Evolutionary conservation across 2,113 vertebrate species (phyloP).

Genomic region (Nibea coibor): DNA sequence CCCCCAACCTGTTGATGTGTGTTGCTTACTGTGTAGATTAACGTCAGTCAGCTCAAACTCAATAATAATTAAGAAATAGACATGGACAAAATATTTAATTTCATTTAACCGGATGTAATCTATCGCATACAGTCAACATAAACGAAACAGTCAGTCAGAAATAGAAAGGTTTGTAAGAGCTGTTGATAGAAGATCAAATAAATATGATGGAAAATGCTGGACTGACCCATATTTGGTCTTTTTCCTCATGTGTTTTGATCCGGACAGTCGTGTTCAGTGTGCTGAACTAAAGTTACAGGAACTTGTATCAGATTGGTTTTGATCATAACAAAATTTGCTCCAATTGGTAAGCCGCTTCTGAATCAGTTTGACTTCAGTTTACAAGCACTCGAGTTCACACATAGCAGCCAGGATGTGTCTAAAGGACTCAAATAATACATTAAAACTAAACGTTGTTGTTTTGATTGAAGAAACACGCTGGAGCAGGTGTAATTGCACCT

Average conservation of each 20-base stretch:
- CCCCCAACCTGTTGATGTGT: no score
- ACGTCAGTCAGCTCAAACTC: neutral
- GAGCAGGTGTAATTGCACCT: no score
- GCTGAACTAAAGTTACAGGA: no score
- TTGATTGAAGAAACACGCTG: neutral
- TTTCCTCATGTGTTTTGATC: no score
- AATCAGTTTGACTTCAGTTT: neutral
- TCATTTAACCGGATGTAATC: neutral
- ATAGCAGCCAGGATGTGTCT: neutral
- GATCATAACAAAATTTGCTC: neutral
- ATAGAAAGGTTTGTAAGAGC: no score
- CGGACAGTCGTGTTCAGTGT: no score
- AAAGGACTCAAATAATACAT: neutral
- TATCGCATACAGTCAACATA: neutral
- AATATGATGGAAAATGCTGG: no score
- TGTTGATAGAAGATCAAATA: no score
- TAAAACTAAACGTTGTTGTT: neutral
- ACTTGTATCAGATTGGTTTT: no score
- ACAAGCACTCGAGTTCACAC: neutral
- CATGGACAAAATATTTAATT: neutral
- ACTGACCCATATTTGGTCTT: no score
- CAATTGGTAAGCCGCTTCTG: neutral
- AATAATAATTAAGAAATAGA: neutral
- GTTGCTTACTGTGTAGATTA: neutral
- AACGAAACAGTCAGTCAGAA: no score